Percentiles rank a stretch among this genome's conserved stretches.
Evolutionary conservation across 2,113 vertebrate genomes (phyloP).

Genomic region (Empidonax alnorum): DNA sequence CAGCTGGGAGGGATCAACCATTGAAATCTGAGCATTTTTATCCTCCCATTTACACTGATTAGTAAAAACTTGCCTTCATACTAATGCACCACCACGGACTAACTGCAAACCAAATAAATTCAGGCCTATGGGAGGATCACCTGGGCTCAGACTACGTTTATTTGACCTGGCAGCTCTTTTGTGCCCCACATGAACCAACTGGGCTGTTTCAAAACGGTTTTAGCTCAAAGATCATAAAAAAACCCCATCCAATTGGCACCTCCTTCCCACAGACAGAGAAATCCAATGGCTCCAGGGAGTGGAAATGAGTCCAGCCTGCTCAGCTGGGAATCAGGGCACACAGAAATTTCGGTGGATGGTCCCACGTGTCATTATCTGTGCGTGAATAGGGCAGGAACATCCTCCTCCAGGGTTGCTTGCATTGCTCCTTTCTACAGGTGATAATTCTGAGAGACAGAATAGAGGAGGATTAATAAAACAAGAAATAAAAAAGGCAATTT

Average conservation of each 20-base stretch:
- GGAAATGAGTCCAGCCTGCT: neutral
- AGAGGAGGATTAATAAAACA: neutral
- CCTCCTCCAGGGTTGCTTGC: neutral
- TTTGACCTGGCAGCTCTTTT: neutral
- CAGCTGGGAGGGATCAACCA: neutral
- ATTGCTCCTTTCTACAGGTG: neutral
- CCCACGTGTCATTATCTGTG: neutral
- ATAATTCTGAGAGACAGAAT: neutral
- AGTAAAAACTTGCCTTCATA: neutral
- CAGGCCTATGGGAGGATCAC: neutral
- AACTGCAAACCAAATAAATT: neutral
- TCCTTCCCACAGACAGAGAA: neutral
- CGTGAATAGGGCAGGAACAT: neutral
- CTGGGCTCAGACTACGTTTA: neutral
- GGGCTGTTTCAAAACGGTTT: neutral
- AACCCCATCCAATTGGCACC: neutral
- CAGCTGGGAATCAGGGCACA: neutral
- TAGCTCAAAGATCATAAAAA: neutral
- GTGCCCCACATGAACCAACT: neutral
- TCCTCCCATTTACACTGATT: neutral
- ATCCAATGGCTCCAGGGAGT: neutral
- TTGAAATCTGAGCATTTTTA: neutral
- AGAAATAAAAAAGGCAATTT: slow-evolving; percentile 8
- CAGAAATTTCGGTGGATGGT: neutral
- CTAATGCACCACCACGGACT: neutral